phyloP scores from a whole-genome alignment of 2,113 vertebrate genomes.

The Tautogolabrus adspersus region DNA sequence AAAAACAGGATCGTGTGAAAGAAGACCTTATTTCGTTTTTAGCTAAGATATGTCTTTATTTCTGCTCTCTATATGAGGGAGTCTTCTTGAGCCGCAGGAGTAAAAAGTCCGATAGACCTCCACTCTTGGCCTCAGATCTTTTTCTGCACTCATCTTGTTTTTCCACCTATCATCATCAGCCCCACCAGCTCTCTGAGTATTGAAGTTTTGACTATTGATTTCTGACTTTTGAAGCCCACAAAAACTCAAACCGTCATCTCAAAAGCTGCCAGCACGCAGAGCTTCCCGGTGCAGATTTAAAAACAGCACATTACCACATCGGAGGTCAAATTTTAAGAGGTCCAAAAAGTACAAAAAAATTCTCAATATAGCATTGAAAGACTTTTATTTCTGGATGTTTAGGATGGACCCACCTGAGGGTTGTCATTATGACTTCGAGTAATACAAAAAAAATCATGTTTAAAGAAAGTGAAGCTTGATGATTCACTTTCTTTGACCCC shows the following conservation, averaged over 20 bases:
- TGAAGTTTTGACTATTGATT: slow-evolving; percentile 31
- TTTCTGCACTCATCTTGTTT: background rate
- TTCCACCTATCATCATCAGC: slow-evolving; percentile 15
- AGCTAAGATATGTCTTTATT: too few relatives aligned
- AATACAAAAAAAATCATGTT: too few relatives aligned
- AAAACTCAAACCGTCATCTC: slow-evolving; percentile 2
- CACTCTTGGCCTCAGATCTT: slow-evolving; percentile 2
- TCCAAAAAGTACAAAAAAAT: background rate
- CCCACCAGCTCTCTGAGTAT: background rate
- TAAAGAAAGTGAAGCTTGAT: too few relatives aligned
- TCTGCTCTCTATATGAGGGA: background rate
- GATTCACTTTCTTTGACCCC: too few relatives aligned
- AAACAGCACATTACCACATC: slow-evolving; percentile 1
- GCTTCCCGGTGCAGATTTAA: background rate
- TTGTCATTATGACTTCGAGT: too few relatives aligned
- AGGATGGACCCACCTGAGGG: background rate
- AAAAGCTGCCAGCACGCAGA: slow-evolving; percentile 8
- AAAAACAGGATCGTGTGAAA: background rate
- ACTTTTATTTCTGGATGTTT: too few relatives aligned
- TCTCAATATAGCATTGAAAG: background rate
- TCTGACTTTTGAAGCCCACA: slow-evolving; percentile 19
- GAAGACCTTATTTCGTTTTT: background rate
- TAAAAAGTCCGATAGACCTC: background rate
- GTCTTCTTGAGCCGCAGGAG: background rate
- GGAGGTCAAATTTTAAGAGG: background rate